Evolutionary conservation across 2,113 vertebrate species (phyloP), one percentile per base, ranked within the genome.

Genomic region (Mesembrinibis cayennensis): DNA sequence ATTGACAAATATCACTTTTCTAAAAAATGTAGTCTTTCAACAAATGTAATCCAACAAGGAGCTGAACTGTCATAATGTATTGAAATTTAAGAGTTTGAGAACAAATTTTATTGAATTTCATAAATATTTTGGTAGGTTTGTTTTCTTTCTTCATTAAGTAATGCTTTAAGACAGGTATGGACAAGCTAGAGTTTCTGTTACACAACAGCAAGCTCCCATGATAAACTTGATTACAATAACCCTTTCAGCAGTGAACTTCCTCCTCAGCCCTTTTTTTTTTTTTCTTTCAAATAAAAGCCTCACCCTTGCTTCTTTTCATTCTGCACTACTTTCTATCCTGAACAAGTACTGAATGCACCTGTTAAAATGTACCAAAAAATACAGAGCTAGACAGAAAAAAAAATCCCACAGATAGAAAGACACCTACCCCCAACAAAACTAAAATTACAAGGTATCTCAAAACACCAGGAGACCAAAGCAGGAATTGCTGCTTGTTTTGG

Each of bases 181-280:
- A 96, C 98, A 98, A 97, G 98, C 97, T 97, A 88, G 97, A 98
- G 98, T 98, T 98, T 98, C 98, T 98, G 98, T 98, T 98, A 97
- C 98, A 97, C 98, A 98, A 98, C 87, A 97, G 97, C 95, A 97
- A 96, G 96, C 96, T 97, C 97, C 95, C 82, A 95, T 96, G 98
- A 98, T 98, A 98, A 97, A 97, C 95, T 95, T 93, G 97, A 98
- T 98, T 97, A 98, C 97, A 98, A 97, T 98, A 98, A 98, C 96
- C 95, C 97, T 97, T 97, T 96, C 97, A 97, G 97, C 96, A 97
- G 94, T 85, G 85, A 97, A 98, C 98, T 98, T 98, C 98, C 98
- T 98, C 94, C 97, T 98, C 84, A 87, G 96, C 84, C 36, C 32
- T 34, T 96, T 92, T 84, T 95, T 87, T 95, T 76, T 80, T 90